phyloP scores from a whole-genome alignment of 1,140 invertebrate species.

The Drosophila littoralis region DNA sequence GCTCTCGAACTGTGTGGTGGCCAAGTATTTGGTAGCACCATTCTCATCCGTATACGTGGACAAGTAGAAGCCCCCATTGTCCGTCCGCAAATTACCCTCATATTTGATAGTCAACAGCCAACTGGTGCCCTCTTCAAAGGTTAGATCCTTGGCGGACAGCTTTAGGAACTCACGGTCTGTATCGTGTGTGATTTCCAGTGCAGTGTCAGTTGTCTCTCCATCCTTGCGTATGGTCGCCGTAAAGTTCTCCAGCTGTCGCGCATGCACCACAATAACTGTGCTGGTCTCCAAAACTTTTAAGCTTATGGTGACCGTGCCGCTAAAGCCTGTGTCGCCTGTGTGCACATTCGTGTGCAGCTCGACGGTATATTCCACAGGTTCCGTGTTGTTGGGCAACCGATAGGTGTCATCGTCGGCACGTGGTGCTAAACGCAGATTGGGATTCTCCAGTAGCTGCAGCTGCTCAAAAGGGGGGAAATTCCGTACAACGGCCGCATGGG shows the following conservation, averaged over 20 bases:
- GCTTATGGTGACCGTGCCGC: conserved; percentile 86
- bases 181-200: conserved; percentile 20
- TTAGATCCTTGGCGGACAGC: conserved; percentile 51
- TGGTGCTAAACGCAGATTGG: conserved; percentile 41
- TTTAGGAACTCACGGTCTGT: conserved; percentile 67
- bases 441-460: conserved; percentile 50
- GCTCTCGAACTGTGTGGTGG: conserved; percentile 92
- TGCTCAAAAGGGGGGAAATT: conserved; percentile 53
- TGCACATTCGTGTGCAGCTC: conserved; percentile 87
- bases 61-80: conserved; percentile 91
- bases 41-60: conserved; percentile 88
- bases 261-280: conserved; percentile 85
- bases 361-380: conserved; percentile 88
- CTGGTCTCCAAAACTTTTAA: conserved; percentile 75
- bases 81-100: conserved; percentile 85
- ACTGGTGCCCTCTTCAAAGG: conserved; percentile 51
- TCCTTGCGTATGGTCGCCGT: conserved; percentile 48
- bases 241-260: conserved; percentile 67
- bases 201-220: neutral
- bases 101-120: conserved; percentile 86
- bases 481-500: conserved; percentile 54
- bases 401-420: conserved; percentile 77
- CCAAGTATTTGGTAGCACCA: conserved; percentile 87
- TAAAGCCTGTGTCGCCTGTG: conserved; percentile 85
- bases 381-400: conserved; percentile 86